Evolutionary conservation across 2,797 vertebrate genomes (phyloP).

Genomic region (Leptoclinus maculatus): DNA sequence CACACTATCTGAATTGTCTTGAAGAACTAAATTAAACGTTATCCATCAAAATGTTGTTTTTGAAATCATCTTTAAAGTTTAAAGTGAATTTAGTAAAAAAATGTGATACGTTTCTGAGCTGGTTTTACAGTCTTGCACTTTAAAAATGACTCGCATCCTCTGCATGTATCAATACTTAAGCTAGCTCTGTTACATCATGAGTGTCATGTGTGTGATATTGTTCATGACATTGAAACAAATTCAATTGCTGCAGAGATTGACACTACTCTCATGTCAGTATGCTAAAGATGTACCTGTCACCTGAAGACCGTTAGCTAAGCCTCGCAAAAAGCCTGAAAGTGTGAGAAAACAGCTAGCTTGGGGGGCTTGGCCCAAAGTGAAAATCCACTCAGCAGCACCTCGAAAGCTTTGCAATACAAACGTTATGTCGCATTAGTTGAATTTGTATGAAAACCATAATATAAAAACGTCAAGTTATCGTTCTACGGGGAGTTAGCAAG

Average conservation of each 20-base stretch:
- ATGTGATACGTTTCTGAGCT: background rate
- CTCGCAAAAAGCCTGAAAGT: background rate
- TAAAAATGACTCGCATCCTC: background rate
- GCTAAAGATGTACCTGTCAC: background rate
- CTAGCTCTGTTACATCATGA: background rate
- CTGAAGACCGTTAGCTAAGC: background rate
- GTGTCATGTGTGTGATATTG: background rate
- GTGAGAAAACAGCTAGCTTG: background rate
- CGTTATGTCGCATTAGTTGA: background rate
- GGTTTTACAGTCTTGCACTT: background rate
- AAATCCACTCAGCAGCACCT: background rate
- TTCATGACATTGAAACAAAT: background rate
- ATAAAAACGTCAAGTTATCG: background rate
- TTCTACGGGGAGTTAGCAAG: background rate
- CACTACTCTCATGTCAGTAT: background rate
- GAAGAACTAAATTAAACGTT: background rate
- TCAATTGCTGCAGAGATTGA: background rate
- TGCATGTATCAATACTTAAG: background rate
- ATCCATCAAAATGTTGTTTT: background rate
- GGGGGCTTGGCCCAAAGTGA: background rate
- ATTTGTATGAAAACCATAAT: background rate
- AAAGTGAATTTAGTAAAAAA: background rate
- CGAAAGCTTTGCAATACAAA: background rate
- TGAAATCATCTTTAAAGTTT: background rate
- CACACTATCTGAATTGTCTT: background rate